Conservation (phyloP, 2,888 invertebrate species). For the Augiades crinisus region DNA sequence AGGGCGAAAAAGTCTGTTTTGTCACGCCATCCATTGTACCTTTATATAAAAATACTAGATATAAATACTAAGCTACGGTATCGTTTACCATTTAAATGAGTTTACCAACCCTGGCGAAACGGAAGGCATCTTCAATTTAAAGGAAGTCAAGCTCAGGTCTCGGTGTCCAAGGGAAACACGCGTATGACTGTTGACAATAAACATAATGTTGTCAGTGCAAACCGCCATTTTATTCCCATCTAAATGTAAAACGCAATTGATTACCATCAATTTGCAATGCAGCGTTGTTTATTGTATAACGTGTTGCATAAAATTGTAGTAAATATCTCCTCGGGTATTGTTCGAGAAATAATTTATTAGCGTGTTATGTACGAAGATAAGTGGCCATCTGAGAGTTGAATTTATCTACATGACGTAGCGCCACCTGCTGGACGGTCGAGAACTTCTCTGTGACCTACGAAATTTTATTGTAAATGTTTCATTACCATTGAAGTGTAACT, state of each 20-base stretch:
- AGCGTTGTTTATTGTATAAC: conserved; percentile 47
- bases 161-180: conserved; percentile 8
- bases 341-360: conserved; percentile 19
- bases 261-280: conserved; percentile 42
- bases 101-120: conserved; percentile 18
- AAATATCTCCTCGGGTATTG: conserved; percentile 25
- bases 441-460: not conserved
- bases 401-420: conserved; percentile 6
- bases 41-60: not conserved
- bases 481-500: too few species aligned
- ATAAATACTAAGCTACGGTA: too few species aligned
- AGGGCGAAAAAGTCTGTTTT: too few species aligned
- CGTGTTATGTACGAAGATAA: conserved; percentile 16
- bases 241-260: conserved; percentile 56
- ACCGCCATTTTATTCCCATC: conserved; percentile 48
- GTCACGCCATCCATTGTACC: too few species aligned
- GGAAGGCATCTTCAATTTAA: conserved; percentile 21
- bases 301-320: conserved; percentile 25
- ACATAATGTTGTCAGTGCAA: conserved; percentile 28
- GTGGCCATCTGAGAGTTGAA: not conserved
- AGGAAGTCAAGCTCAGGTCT: conserved; percentile 17
- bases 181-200: conserved; percentile 15
- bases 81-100: conserved; percentile 20
- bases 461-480: not conserved
- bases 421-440: conserved; percentile 1